A percentile compares a stretch with the other conserved stretches of the same genome.
Conservation (phyloP, 2,797 vertebrate species). For the Anguilla marmorata region DNA sequence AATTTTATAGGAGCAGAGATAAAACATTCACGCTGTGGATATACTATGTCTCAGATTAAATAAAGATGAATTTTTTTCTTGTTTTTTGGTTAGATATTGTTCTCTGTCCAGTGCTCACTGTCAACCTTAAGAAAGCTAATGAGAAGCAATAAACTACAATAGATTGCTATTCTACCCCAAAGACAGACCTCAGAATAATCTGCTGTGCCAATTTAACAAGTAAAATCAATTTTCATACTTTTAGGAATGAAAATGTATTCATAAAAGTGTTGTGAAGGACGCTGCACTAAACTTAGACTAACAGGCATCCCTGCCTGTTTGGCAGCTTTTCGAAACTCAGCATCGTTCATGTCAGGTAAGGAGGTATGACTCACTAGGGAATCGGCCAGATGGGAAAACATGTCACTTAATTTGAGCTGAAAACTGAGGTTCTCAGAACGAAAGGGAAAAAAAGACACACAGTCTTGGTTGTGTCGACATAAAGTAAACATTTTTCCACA, state of each 20-base stretch:
- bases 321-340: neutral
- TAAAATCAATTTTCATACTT: neutral
- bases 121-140: constrained; percentile 14
- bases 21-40: no score
- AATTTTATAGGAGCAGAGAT: neutral
- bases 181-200: neutral
- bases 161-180: neutral
- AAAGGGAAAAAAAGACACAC: neutral
- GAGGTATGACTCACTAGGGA: neutral
- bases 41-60: no score
- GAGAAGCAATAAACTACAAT: constrained; percentile 22
- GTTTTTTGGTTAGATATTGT: neutral
- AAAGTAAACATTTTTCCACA: neutral
- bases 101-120: neutral
- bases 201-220: neutral
- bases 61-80: no score
- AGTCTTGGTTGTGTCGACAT: neutral
- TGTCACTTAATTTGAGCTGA: neutral
- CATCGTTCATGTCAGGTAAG: neutral
- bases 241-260: neutral
- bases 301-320: neutral
- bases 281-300: neutral
- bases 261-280: neutral
- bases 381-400: neutral
- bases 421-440: neutral